phyloP scores from a whole-genome alignment of 53 echinoderm and acorn worm genomes.

The Mesocentrotus franciscanus region DNA sequence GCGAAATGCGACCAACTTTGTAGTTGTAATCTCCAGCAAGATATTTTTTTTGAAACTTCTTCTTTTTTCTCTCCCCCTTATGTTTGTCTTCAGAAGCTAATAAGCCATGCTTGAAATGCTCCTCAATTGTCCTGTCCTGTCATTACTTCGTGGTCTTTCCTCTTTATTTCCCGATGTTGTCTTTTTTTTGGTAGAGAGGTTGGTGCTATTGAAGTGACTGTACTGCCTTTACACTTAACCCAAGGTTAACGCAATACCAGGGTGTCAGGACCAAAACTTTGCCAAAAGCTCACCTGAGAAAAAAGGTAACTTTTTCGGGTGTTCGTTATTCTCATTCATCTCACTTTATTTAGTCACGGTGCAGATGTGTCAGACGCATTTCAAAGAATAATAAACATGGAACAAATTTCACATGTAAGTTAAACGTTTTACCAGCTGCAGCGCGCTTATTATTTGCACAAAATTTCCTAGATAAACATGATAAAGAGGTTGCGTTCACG shows the following conservation, averaged over 20 bases:
- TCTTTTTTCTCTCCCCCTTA: not conserved
- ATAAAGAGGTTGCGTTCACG: slow-evolving; percentile 36
- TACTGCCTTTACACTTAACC: slow-evolving; percentile 34
- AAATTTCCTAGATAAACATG: slow-evolving; percentile 1
- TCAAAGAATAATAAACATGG: slow-evolving; percentile 39
- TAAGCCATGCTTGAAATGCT: slow-evolving; percentile 31
- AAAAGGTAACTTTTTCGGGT: slow-evolving; percentile 12
- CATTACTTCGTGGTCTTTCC: slow-evolving; percentile 32
- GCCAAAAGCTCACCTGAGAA: not conserved
- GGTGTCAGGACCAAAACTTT: slow-evolving; percentile 21
- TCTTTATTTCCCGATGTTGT: not conserved
- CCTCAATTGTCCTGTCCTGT: slow-evolving; percentile 27
- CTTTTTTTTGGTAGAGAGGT: not conserved
- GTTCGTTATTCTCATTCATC: slow-evolving; percentile 29
- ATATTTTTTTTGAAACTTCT: slow-evolving; percentile 30
- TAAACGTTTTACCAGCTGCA: slow-evolving; percentile 33
- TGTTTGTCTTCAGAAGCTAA: slow-evolving; percentile 52
- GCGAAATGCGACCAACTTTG: slow-evolving; percentile 44
- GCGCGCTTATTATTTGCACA: slow-evolving; percentile 22
- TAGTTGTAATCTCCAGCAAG: slow-evolving; percentile 44
- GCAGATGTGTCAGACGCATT: not conserved
- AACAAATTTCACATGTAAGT: not conserved
- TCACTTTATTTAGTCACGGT: not conserved
- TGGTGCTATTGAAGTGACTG: slow-evolving; percentile 28
- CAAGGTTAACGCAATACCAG: slow-evolving; percentile 38